These are phyloP conservation scores for Hartigia nigra DNA, from an alignment of 2,888 invertebrate genomes.

Conservation along the genomic window DNA sequence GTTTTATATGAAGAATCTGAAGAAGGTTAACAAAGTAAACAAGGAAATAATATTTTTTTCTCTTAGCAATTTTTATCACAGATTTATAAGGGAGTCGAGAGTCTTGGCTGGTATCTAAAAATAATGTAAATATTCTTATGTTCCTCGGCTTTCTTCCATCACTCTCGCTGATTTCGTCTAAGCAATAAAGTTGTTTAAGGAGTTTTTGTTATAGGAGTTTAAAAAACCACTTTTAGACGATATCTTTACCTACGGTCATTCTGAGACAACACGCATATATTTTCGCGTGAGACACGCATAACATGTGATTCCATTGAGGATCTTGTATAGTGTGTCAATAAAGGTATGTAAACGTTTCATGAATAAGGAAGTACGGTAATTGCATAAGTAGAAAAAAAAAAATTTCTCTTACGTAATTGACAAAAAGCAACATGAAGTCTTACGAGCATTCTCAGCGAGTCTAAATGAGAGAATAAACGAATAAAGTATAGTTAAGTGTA, in stretches of 20 bases:
- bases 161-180: not conserved
- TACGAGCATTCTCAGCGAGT: not conserved
- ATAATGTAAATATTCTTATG: no score
- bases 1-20: no score
- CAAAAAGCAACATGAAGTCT: not conserved
- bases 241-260: not conserved
- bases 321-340: not conserved
- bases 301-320: not conserved
- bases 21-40: no score
- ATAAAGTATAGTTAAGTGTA: not conserved
- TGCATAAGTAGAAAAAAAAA: not conserved
- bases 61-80: no score
- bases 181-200: not conserved
- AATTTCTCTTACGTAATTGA: not conserved
- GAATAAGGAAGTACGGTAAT: not conserved
- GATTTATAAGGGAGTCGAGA: no score
- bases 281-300: not conserved
- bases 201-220: no score
- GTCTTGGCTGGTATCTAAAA: no score
- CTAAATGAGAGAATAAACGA: no score
- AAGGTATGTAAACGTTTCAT: not conserved
- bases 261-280: not conserved
- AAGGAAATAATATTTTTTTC: no score
- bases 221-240: not conserved
- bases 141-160: no score